Conservation (phyloP, 2,113 vertebrate species). For the Plotosus lineatus region DNA sequence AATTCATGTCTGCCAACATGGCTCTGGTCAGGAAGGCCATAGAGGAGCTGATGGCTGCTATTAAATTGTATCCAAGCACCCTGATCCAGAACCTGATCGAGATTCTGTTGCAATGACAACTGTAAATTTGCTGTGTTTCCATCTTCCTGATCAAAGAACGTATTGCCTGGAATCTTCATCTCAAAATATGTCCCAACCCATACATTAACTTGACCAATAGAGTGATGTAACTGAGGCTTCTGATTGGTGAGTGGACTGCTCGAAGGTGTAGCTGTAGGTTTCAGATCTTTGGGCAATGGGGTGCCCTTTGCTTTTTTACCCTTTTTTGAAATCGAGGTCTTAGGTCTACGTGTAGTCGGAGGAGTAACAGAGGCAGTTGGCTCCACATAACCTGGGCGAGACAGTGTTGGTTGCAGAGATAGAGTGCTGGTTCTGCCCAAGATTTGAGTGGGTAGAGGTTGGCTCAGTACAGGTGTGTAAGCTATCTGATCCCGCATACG, state of each 20-base stretch:
- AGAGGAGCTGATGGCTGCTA: conserved; percentile 92
- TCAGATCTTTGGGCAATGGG: conserved; percentile 78
- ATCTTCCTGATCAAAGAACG: conserved; percentile 90
- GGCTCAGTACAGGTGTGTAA: conserved; percentile 86
- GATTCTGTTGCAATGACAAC: conserved; percentile 81
- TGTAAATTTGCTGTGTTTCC: conserved; percentile 92
- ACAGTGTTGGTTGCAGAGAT: conserved; percentile 82
- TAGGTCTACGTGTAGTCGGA: conserved; percentile 86
- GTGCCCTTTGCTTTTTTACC: conserved; percentile 82
- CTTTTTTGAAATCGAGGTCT: conserved; percentile 76
- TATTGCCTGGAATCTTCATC: conserved; percentile 90
- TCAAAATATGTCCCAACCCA: conserved; percentile 97
- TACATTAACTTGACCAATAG: conserved; percentile 87
- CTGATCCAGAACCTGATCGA: conserved; percentile 82
- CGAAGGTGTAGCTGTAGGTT: conserved; percentile 72
- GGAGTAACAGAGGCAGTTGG: conserved; percentile 83
- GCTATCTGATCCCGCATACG: conserved; percentile 86
- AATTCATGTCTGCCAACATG: conserved; percentile 89
- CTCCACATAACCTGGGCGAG: conserved; percentile 79
- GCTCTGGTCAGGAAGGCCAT: conserved; percentile 82
- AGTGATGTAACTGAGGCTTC: conserved; percentile 83
- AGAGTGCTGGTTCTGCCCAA: conserved; percentile 78
- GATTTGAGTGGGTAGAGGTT: conserved; percentile 87
- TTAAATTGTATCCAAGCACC: conserved; percentile 95
- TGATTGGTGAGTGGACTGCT: conserved; percentile 77